Percentiles rank a stretch among this genome's conserved stretches.
Evolutionary conservation across 1,140 invertebrate genomes (phyloP).

Genomic region (Thaumetopoea pityocampa): DNA sequence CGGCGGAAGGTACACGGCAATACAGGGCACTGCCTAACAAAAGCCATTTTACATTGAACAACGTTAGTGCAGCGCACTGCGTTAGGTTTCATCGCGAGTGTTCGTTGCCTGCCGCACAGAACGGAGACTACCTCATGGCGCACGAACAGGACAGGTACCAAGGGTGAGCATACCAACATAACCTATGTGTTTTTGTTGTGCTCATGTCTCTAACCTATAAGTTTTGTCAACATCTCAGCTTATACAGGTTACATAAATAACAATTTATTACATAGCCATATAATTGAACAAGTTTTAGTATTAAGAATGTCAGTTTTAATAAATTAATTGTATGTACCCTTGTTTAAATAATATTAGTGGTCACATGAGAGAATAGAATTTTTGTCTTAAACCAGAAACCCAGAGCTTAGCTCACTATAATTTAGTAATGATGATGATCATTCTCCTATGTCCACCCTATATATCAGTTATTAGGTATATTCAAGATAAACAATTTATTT

Average conservation of each 20-base stretch:
- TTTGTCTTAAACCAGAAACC: no score
- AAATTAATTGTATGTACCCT: no score
- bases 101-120: constrained; percentile 43
- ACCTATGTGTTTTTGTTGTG: constrained; percentile 3
- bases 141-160: constrained; percentile 47
- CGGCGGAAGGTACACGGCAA: constrained; percentile 39
- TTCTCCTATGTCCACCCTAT: no score
- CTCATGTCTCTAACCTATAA: constrained; percentile 5
- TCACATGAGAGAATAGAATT: no score
- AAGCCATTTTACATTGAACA: constrained; percentile 60
- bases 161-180: constrained; percentile 39
- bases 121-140: constrained; percentile 66
- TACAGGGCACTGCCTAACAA: constrained; percentile 46
- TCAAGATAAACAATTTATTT: no score
- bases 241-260: neutral
- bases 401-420: no score
- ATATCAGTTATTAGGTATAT: no score
- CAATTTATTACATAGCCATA: no score
- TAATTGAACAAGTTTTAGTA: no score
- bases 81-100: constrained; percentile 55
- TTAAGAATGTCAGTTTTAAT: no score
- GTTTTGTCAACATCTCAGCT: neutral
- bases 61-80: constrained; percentile 33
- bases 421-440: no score
- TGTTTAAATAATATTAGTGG: no score